Evolutionary conservation across 2,888 invertebrate genomes (phyloP).

Genomic region (Anoplius nigerrimus): DNA sequence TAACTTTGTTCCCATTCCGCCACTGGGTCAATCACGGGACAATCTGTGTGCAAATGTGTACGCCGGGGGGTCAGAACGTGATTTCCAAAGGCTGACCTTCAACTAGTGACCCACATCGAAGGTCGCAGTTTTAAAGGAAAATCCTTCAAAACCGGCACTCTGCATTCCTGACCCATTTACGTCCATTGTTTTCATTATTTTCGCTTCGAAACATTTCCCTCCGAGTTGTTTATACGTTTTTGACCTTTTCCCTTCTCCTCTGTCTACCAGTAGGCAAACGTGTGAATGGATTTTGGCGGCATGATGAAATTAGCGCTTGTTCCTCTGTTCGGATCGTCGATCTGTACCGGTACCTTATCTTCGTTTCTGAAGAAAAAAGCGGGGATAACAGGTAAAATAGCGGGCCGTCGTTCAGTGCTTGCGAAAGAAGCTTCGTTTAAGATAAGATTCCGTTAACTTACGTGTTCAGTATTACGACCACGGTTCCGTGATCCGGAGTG

Average conservation of each 20-base stretch:
- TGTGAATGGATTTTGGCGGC: slow-evolving; percentile 37
- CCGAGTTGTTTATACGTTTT: neutral
- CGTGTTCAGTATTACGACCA: too few species aligned
- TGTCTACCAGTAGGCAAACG: slow-evolving; percentile 40
- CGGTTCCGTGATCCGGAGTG: slow-evolving; percentile 18
- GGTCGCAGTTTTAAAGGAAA: slow-evolving; percentile 32
- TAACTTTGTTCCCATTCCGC: too few species aligned
- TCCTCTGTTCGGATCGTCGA: slow-evolving; percentile 33
- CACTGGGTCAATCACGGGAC: too few species aligned
- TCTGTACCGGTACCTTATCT: neutral
- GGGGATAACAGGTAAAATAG: too few species aligned
- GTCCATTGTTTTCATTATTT: slow-evolving; percentile 17
- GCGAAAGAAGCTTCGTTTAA: too few species aligned
- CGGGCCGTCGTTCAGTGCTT: too few species aligned
- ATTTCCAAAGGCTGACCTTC: slow-evolving; percentile 54
- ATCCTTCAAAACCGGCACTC: slow-evolving; percentile 55
- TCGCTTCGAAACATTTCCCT: neutral
- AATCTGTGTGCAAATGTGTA: neutral
- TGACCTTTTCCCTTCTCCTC: neutral
- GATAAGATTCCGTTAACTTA: too few species aligned
- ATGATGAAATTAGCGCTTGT: slow-evolving; percentile 16
- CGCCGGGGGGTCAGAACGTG: slow-evolving; percentile 17
- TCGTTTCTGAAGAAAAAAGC: slow-evolving; percentile 20
- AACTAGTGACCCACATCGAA: slow-evolving; percentile 55
- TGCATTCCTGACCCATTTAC: too few species aligned